Conservation (phyloP, 2,113 vertebrate genomes). For the Gymnocephalus cernua region DNA sequence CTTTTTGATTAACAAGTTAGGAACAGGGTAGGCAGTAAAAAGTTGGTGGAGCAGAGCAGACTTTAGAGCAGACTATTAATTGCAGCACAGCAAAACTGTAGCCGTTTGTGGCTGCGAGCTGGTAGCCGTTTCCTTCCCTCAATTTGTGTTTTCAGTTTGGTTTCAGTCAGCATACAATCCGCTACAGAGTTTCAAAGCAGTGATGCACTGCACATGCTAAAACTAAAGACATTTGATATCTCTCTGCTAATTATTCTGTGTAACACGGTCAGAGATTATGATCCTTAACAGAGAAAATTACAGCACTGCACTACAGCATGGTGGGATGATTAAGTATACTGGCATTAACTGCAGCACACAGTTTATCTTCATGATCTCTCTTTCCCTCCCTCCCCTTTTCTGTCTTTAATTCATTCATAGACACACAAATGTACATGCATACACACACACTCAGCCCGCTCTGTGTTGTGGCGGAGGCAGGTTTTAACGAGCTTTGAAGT, state of each 20-base stretch:
- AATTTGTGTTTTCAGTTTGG: conserved; percentile 10
- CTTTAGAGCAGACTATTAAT: not conserved
- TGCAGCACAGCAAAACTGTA: not conserved
- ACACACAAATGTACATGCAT: not conserved
- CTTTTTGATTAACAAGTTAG: too few species aligned
- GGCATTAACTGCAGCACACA: not conserved
- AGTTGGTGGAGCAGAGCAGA: not conserved
- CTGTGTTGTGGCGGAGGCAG: conserved; percentile 45
- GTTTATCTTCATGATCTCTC: conserved; percentile 1
- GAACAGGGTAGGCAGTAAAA: not conserved
- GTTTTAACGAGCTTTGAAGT: conserved; percentile 78
- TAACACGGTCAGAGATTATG: not conserved
- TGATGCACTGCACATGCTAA: not conserved
- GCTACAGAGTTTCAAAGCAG: not conserved
- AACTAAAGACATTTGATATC: not conserved
- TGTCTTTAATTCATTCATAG: conserved; percentile 36
- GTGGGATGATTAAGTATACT: not conserved
- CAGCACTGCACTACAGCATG: too few species aligned
- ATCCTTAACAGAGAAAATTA: not conserved
- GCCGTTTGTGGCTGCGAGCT: not conserved
- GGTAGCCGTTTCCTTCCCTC: conserved; percentile 15
- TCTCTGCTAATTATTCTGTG: not conserved
- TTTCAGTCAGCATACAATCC: not conserved
- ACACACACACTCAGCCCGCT: conserved; percentile 14
- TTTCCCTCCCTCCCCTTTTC: not conserved